Evolutionary conservation across 2,113 vertebrate species (phyloP).

Genomic region (Syngnathus scovelli): DNA sequence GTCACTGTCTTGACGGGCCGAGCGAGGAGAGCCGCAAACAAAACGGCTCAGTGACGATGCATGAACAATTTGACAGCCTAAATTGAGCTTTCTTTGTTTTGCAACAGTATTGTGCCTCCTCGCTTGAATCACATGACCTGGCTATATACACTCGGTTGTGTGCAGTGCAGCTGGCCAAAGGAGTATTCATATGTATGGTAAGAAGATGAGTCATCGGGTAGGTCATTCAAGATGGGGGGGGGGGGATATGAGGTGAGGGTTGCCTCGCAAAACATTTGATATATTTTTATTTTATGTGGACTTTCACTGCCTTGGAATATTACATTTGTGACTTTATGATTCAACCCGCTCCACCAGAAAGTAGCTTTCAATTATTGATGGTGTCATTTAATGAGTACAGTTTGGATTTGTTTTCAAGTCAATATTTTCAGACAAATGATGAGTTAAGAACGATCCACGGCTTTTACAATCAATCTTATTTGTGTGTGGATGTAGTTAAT

Average conservation of each 20-base stretch:
- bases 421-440: background rate
- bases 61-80: too few relatives aligned
- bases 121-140: background rate
- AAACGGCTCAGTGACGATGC: background rate
- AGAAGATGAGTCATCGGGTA: slow-evolving; percentile 8
- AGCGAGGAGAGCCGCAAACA: background rate
- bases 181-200: slow-evolving; percentile 11
- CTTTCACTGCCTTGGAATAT: slow-evolving; percentile 4
- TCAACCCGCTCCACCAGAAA: slow-evolving; percentile 8
- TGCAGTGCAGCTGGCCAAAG: slow-evolving; percentile 13
- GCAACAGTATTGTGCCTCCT: background rate
- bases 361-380: background rate
- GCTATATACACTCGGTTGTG: background rate
- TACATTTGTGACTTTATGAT: slow-evolving; percentile 9
- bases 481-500: too few relatives aligned
- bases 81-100: background rate
- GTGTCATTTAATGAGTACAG: too few relatives aligned
- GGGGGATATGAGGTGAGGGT: background rate
- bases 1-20: background rate
- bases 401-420: background rate
- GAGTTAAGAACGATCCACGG: background rate
- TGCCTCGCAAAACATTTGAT: slow-evolving; percentile 4
- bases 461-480: too few relatives aligned
- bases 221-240: background rate
- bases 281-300: background rate